phyloP scores from a whole-genome alignment of 30 jellyfish, hydroid and myxozoan genomes.

The Cassiopea xamachana region DNA sequence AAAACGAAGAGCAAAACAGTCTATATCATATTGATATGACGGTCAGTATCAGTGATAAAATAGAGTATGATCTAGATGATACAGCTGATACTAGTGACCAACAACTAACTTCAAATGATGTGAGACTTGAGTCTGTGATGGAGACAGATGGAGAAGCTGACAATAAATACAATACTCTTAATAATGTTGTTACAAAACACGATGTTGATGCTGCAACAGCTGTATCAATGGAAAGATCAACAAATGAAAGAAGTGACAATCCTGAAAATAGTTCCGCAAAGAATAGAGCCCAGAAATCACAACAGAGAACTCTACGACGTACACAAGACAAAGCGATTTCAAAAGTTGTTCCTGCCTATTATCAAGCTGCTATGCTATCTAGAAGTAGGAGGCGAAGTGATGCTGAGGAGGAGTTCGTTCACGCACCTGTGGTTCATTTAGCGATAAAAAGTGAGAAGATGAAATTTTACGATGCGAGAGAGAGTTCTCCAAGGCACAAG shows the following conservation, averaged over 20 bases:
- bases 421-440: background rate
- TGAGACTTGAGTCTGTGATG: too few species aligned
- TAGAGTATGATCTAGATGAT: background rate
- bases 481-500: background rate
- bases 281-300: too few species aligned
- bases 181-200: too few species aligned
- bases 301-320: too few species aligned
- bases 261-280: too few species aligned
- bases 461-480: slow-evolving; percentile 4
- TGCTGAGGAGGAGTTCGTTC: background rate
- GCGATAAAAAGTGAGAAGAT: slow-evolving; percentile 14
- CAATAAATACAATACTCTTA: too few species aligned
- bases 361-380: background rate
- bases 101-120: too few species aligned
- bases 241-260: too few species aligned
- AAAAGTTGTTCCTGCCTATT: slow-evolving; percentile 52
- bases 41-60: background rate
- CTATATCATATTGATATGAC: background rate
- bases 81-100: background rate
- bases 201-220: too few species aligned
- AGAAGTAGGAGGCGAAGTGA: background rate
- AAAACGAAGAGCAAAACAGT: background rate
- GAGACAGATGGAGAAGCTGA: too few species aligned
- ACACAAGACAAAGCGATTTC: too few species aligned
- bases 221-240: too few species aligned